Base-by-base conservation (phyloP, 2,888 invertebrate species). In the Chrysotoxum bicinctum region DNA sequence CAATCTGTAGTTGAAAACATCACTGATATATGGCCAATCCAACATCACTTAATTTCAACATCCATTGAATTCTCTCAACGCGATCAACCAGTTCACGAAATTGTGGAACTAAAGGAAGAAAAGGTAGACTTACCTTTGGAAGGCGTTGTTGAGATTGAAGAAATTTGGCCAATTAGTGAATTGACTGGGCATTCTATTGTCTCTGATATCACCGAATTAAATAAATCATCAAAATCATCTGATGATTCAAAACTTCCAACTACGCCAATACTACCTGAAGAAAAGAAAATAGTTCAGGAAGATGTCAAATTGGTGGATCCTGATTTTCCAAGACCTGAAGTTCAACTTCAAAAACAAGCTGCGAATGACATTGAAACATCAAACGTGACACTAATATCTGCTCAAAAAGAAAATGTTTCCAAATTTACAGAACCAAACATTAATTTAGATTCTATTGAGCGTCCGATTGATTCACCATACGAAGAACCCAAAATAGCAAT, bases 1-100 rank as follows among this genome's bases (percentile, higher is more conserved):
- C 88, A 87, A 58, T 81, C 85, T 7, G 64, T 30, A 54, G 87
- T 91, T 8, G 89, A 91, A 88, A 88, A 92, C 84, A 89, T 92
- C 70, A 83, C 88, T 50, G 89, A 91, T 26, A 92, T 92, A 87
- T 92, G 92, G 92, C 92, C 92, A 58, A 74, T 88, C 56, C 88
- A 91, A 87, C 91, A 91, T 87, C 90, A 91, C 85, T 87, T 92
- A 56, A 85, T 87, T 76, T 87, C 90, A 64, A 89, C 90, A 64
- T 88, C 89, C 52, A 91, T 91, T 88, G 90, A 90, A 73, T 89
- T 90, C 87, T 91, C 91, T 21, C 88, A 89, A 37, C 89, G 89
- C 68, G 52, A 23, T 69, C 90, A 90, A 79, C 80, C 89, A 30
- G 72, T 88, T 52, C 72, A 87, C 50, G 58, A 76, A 50, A 75